Conservation (phyloP, 2,888 invertebrate species). For the Polydrusus cervinus region DNA sequence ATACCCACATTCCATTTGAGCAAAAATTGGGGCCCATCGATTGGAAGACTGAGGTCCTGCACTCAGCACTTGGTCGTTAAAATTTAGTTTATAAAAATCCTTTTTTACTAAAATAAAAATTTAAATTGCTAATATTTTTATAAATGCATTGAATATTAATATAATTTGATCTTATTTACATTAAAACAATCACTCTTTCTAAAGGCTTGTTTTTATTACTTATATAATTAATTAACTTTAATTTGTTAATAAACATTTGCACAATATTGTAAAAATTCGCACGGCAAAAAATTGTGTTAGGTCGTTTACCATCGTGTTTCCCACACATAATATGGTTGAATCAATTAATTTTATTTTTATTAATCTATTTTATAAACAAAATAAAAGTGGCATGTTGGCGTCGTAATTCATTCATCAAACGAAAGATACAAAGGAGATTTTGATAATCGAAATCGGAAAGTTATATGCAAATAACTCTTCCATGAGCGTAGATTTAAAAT, state of each 20-base stretch:
- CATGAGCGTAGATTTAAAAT: neutral
- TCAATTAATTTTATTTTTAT: slow-evolving; percentile 6
- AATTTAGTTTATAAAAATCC: no score
- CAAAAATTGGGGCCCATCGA: no score
- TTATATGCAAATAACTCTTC: slow-evolving; percentile 37
- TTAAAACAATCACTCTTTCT: neutral
- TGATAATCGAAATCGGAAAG: slow-evolving; percentile 35
- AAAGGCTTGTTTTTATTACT: neutral
- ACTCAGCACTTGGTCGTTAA: no score
- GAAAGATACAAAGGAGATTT: neutral
- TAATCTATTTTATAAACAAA: slow-evolving; percentile 6
- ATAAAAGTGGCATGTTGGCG: slow-evolving; percentile 6
- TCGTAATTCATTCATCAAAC: slow-evolving; percentile 20
- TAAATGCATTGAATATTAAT: no score
- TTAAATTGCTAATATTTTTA: slow-evolving; percentile 4
- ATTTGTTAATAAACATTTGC: slow-evolving; percentile 22
- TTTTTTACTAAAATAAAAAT: slow-evolving; percentile 2
- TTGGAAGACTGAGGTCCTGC: no score
- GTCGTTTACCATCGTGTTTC: neutral
- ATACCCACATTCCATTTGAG: no score
- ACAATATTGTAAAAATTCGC: slow-evolving; percentile 27
- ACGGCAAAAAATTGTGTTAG: neutral
- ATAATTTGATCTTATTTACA: no score
- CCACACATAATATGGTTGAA: neutral
- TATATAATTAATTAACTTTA: slow-evolving; percentile 12